Base-by-base conservation (phyloP, 2,797 vertebrate genomes). In the Accipiter minullus region DNA sequence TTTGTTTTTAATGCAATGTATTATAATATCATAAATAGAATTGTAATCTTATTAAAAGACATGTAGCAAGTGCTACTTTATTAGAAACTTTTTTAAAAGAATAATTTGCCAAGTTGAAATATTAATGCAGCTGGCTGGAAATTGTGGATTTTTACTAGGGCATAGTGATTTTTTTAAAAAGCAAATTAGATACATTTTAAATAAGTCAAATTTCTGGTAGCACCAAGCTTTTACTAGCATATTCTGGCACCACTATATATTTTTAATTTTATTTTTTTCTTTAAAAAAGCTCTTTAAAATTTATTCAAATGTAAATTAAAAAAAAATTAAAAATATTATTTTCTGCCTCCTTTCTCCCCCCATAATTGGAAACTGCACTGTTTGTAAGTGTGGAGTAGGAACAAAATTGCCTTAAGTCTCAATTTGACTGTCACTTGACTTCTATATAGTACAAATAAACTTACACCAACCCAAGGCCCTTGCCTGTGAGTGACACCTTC, bases 1-100 rank as follows among this genome's bases (percentile, higher is more conserved):
- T 96, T 95, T 97, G 92, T 97, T 97, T 97, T 97, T 96, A 94
- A 90, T 96, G 89, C 80, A 76, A 83, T 15, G 22, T 92, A 80
- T 93, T 93, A 89, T 85, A 92, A 93, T 22, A 45, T 94, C 86
- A 95, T 95, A 95, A 93, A 96, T 93, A 97, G 90, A 92, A 95
- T 91, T 80, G 80, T 95, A 95, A 95, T 96, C 94, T 95, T 95
- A 92, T 82, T 96, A 97, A 92, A 91, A 95, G 89, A 68, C 31
- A 6, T 38, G 64, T 27, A 75, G 94, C 89, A 89, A 93, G 92
- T 87, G 77, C 80, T 93, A 74, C 83, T 91, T 97, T 94, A 95
- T 95, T 97, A 89, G 66, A 90, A 83, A 82, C 34, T 95, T 95
- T 79, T 91, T 45, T 0, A 52, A 90, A 97, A 92, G 58, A 89